A percentile compares a stretch with the other conserved stretches of the same genome.
phyloP scores from a whole-genome alignment of 2,888 invertebrate genomes.

The Rosalia funebris region DNA sequence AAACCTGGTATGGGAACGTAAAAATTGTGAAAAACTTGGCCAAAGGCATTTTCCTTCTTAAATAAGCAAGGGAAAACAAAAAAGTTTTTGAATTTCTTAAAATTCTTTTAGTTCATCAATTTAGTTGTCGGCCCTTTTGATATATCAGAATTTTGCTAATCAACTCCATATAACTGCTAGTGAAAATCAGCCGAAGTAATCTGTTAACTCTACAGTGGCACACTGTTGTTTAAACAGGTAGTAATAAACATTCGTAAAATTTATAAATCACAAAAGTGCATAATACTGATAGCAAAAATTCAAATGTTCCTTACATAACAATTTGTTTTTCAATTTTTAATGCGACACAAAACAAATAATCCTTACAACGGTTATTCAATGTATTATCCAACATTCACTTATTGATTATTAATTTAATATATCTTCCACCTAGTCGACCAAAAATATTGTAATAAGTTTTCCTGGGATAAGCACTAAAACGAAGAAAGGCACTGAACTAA shows the following conservation, averaged over 20 bases:
- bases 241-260: neutral
- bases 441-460: neutral
- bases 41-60: no score
- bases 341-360: neutral
- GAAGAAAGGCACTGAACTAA: slow-evolving; percentile 2
- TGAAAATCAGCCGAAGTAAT: no score
- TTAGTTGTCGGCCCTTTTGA: no score
- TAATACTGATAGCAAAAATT: slow-evolving; percentile 20
- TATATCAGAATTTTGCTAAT: no score
- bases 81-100: no score
- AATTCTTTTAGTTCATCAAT: no score
- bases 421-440: neutral
- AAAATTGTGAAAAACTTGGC: no score
- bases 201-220: no score
- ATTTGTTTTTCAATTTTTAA: neutral
- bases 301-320: neutral
- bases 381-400: neutral
- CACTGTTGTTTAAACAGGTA: neutral
- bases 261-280: slow-evolving; percentile 22
- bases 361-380: no score
- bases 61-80: no score
- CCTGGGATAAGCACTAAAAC: neutral
- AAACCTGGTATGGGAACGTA: no score
- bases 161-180: no score
- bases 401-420: neutral